Conservation (phyloP, 2,113 vertebrate genomes). For the Heptranchias perlo region DNA sequence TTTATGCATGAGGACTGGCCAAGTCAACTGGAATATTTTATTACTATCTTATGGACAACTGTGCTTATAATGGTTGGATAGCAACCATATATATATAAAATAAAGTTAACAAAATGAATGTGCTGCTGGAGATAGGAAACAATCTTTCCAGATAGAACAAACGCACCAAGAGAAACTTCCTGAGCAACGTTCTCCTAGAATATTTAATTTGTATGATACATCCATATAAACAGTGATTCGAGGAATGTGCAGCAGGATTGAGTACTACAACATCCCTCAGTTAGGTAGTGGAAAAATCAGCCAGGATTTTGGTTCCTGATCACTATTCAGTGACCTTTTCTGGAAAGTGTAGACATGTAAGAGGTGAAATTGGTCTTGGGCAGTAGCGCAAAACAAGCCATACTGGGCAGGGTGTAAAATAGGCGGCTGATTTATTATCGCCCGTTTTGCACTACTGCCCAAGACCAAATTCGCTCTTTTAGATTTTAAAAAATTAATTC, state of each 20-base stretch:
- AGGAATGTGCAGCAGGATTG: background rate
- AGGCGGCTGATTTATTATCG: background rate
- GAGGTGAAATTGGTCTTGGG: too few relatives aligned
- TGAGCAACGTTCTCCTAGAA: background rate
- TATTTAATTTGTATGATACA: background rate
- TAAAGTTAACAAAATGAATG: too few relatives aligned
- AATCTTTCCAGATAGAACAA: too few relatives aligned
- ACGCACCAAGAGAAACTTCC: background rate
- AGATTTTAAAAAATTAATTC: too few relatives aligned
- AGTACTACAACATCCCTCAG: background rate
- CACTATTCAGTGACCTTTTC: background rate
- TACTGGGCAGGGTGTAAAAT: background rate
- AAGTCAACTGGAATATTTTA: background rate
- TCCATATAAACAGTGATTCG: background rate
- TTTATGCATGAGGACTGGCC: too few relatives aligned
- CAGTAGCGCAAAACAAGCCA: too few relatives aligned
- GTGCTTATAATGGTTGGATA: background rate
- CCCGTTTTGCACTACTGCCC: background rate
- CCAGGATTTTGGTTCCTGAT: background rate
- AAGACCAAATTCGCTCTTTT: background rate
- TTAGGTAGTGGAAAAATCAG: background rate
- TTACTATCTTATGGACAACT: background rate
- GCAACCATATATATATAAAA: background rate
- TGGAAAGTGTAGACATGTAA: too few relatives aligned
- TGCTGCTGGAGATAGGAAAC: too few relatives aligned